Evolutionary conservation across 2,888 invertebrate genomes (phyloP).

Genomic region (Tachina lurida): DNA sequence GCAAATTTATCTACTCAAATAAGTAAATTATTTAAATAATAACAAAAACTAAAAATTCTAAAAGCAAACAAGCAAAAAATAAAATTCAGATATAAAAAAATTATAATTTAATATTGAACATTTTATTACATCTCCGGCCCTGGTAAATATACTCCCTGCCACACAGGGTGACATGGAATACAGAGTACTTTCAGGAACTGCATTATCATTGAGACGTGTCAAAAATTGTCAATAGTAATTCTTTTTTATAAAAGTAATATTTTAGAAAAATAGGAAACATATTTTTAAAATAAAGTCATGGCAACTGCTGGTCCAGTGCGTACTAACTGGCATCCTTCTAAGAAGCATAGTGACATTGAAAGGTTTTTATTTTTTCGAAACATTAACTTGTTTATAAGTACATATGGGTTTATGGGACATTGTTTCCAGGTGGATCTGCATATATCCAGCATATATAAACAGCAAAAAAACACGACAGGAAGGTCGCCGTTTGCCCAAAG

Average conservation of each 20-base stretch:
- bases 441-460: slow-evolving; percentile 98
- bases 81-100: no score
- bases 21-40: no score
- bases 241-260: not conserved
- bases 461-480: slow-evolving; percentile 95
- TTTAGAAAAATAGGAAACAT: not conserved
- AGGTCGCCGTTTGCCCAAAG: slow-evolving; percentile 93
- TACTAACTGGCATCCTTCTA: slow-evolving; percentile 88
- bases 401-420: not conserved
- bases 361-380: slow-evolving; percentile 83
- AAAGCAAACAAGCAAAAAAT: no score
- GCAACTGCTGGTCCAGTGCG: slow-evolving; percentile 84
- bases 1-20: no score
- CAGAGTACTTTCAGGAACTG: slow-evolving; percentile 20
- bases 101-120: no score
- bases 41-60: no score
- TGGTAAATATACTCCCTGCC: not conserved
- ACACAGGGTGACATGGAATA: slow-evolving; percentile 28
- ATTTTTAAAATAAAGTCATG: slow-evolving; percentile 78
- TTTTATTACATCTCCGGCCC: not conserved
- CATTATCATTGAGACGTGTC: slow-evolving; percentile 59
- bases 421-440: slow-evolving; percentile 91
- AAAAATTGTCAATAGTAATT: slow-evolving; percentile 45
- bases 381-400: not conserved
- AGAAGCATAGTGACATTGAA: slow-evolving; percentile 91